Base-by-base conservation (phyloP, 2,797 vertebrate genomes). In the Neosilurus mollespiculum region DNA sequence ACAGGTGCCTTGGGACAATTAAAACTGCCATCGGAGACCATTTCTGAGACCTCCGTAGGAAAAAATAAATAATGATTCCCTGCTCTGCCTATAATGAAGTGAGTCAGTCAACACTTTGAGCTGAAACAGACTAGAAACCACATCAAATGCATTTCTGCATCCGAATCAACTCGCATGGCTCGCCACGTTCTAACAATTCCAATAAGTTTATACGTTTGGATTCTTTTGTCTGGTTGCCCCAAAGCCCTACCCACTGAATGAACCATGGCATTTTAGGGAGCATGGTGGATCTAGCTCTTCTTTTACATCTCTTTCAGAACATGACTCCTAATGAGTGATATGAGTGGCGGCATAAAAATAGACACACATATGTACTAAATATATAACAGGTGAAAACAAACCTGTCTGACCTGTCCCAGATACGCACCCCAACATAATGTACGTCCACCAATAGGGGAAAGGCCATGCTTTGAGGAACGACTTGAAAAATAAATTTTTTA, bases 271-370 rank as follows among this genome's bases (percentile, higher is more conserved):
- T 79, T 66, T 66, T 30, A 30, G 64, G 51, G 11, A 69, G n/a
- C 64, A 80, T 77, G 75, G 58, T 43, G 30, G 34, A 58, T 37
- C 56, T 65, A 49, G 59, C 9, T 30, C 43, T 53, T 43, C 59
- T 65, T 64, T 43, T 20, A n/a, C 26, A 82, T 73, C 65, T 62
- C 70, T 26, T 65, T 70, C 53, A 22, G 30, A 51, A 70, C 15
- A 80, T 75, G 67, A 65, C 26, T 58, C 67, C 71, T n/a, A 82
- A 56, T 85, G 80, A 84, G 61, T 86, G 88, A 85, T 86, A 89
- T 91, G 88, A 87, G 88, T 90, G 88, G 89, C 88, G 90, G 53
- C 5, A 72, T 92, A 90, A 89, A 87, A 92, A 91, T 89, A 90
- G 85, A 80, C 59, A 80, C 61, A 69, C 78, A 78, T 78, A 69